Base-by-base conservation (phyloP, 1,140 invertebrate genomes). In the Dreissena polymorpha region DNA sequence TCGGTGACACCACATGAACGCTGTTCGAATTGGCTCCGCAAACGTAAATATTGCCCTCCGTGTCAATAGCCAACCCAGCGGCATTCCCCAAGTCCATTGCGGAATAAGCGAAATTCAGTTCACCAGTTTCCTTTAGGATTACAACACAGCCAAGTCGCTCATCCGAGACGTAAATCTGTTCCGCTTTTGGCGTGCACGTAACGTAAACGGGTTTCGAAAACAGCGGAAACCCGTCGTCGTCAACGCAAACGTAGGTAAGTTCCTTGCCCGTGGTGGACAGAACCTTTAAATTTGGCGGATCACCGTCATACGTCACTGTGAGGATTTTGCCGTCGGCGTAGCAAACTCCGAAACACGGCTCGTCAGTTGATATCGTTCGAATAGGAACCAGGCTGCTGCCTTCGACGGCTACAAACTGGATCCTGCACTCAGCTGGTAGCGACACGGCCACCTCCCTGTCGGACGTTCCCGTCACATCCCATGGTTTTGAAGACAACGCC, bases 181-280 rank as follows among this genome's bases (percentile, higher is more conserved):
- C 14, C n/a, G 18, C 65, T 18, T 83, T 63, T 3, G 51, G 14
- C 0, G 72, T 71, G 21, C 65, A 70, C 23, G 81, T 71, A 10
- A 83, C 81, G 50, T 83, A 83, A 6, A 83, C 53, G 12, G 81
- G 81, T 53, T 83, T 83, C 23, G 81, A 83, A 39, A 83, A 83
- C 18, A 83, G 49, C 0, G 67, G 29, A 29, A 83, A 74, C 10
- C 81, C 81, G 49, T 83, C 73, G 55, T 83, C 81, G 53, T 83
- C 81, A 0, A 77, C 74, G 53, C 73, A 76, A 16, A 83, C 74
- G 55, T 70, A 76, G 10, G 81, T 60, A 14, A 83, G 64, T 57
- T 83, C 81, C 23, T 77, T 39, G 0, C 81, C 81, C 12, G 23
- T 64, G 13, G 55, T 29, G 1, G 81, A 83, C 21, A 83, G 65